Evolutionary conservation across 2,797 vertebrate species (phyloP), one percentile per base, ranked within the genome.

Genomic region (Acanthopagrus latus): DNA sequence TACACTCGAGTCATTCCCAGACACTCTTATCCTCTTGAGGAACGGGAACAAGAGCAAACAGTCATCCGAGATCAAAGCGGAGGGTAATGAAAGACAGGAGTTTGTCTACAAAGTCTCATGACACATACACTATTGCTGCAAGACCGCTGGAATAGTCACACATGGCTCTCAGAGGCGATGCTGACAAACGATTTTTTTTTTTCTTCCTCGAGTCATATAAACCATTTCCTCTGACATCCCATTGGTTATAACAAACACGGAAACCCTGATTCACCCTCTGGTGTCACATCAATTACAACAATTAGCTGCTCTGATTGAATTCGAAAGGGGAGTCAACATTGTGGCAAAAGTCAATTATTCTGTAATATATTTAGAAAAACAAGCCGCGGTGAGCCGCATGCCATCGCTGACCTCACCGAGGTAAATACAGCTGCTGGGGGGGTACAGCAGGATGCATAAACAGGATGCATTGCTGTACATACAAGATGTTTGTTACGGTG

Each of bases 341-440:
- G 60, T 23, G 25, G 29, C 23, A 72, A 14, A 59, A 47, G n/a
- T 13, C 11, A 38, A 38, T 38, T 38, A 38, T 38, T 10, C 38
- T 38, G 8, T 54, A 27, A 48, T 46, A 29, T 33, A 12, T 25
- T 18, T 4, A 13, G 33, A 7, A 18, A 21, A 51, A 47, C 12
- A 23, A 33, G 51, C 20, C 17, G 10, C 10, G 2, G 29, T 48
- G 18, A 11, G 3, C 12, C 29, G 38, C 7, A 8, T 14, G 38
- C 46, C 25, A n/a, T 58, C 25, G 4, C 47, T 70, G 74, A 55
- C 51, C 16, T 43, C 57, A 20, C 47, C 59, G 55, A 65, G 4
- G 50, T 87, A 90, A 90, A 91, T 85, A 87, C 86, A 89, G 89
- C 80, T 88, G 75, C 57, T 4, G 44, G 46, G 76, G 20, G 58